A percentile compares a stretch with the other conserved stretches of the same genome.
These are phyloP conservation scores for Beris chalybata DNA, from an alignment of 2,888 invertebrate genomes.

Conservation along the genomic window DNA sequence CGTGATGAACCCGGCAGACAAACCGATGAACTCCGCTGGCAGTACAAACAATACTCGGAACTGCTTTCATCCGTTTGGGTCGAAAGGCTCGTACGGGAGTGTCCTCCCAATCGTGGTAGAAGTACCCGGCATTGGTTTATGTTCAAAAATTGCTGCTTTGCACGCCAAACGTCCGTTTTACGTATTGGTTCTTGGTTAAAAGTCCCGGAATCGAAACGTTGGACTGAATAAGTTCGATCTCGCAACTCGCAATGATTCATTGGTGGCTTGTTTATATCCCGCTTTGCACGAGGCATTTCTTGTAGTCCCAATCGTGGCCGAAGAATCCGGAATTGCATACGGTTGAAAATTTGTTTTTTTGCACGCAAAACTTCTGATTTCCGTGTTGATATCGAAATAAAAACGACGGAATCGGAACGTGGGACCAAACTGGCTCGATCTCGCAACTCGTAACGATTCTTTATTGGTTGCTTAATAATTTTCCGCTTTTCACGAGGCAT, in stretches of 20 bases:
- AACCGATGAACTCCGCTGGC: neutral
- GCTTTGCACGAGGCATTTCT: neutral
- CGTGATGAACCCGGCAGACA: slow-evolving; percentile 15
- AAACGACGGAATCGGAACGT: slow-evolving; percentile 16
- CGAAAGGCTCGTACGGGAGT: neutral
- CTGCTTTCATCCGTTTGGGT: slow-evolving; percentile 17
- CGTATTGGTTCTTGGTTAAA: neutral
- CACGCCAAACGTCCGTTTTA: neutral
- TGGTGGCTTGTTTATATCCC: neutral
- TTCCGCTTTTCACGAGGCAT: slow-evolving; percentile 5
- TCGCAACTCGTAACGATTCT: slow-evolving; percentile 3
- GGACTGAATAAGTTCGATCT: neutral
- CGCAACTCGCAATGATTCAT: neutral
- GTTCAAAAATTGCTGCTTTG: slow-evolving; percentile 5
- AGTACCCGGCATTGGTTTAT: neutral
- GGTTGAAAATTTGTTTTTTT: slow-evolving; percentile 9
- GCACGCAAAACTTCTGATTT: slow-evolving; percentile 6
- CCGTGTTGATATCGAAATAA: slow-evolving; percentile 6
- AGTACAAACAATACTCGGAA: slow-evolving; percentile 11
- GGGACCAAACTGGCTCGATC: neutral
- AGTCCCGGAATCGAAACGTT: slow-evolving; percentile 1
- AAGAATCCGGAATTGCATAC: neutral
- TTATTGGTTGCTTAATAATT: neutral
- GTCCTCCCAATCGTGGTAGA: neutral
- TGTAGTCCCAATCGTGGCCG: neutral